These are phyloP conservation scores for Xylophagus ater DNA, from an alignment of 2,888 invertebrate genomes.

Conservation along the genomic window DNA sequence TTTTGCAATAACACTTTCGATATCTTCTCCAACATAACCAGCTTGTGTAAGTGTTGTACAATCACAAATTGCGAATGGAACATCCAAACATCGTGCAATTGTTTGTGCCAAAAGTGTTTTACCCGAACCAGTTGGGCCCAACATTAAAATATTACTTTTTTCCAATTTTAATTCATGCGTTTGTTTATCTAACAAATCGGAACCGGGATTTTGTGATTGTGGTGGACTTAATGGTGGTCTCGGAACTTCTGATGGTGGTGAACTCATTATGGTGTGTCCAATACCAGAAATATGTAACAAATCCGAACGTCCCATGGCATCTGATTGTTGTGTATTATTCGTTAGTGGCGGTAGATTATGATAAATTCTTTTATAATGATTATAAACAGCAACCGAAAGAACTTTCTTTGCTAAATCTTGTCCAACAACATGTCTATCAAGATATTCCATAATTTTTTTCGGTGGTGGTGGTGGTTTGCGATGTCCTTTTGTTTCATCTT, in stretches of 20 bases:
- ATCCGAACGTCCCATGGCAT: conserved; percentile 45
- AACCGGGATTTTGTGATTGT: conserved; percentile 42
- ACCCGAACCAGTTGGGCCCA: conserved; percentile 96
- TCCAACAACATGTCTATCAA: conserved; percentile 94
- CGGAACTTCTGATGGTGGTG: conserved; percentile 32
- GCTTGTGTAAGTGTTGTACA: conserved; percentile 94
- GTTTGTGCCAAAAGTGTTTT: conserved; percentile 96
- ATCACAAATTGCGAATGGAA: conserved; percentile 98
- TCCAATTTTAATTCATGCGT: conserved; percentile 78
- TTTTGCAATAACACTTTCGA: conserved; percentile 96
- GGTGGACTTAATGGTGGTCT: conserved; percentile 24
- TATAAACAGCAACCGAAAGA: conserved; percentile 94
- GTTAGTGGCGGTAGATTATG: conserved; percentile 64
- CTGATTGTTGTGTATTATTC: conserved; percentile 21
- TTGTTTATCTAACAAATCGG: conserved; percentile 72
- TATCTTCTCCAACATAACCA: conserved; percentile 99
- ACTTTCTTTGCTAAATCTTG: conserved; percentile 97
- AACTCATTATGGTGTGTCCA: conserved; percentile 51
- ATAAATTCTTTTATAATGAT: conserved; percentile 96
- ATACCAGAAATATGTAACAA: conserved; percentile 75
- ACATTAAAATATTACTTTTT: conserved; percentile 90
- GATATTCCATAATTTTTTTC: conserved; percentile 92
- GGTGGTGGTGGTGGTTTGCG: conserved; percentile 90
- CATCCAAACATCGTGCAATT: conserved; percentile 93
- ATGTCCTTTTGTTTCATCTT: conserved; percentile 57